Conservation (phyloP, 2,888 invertebrate species). For the Steinernema scapterisci region DNA sequence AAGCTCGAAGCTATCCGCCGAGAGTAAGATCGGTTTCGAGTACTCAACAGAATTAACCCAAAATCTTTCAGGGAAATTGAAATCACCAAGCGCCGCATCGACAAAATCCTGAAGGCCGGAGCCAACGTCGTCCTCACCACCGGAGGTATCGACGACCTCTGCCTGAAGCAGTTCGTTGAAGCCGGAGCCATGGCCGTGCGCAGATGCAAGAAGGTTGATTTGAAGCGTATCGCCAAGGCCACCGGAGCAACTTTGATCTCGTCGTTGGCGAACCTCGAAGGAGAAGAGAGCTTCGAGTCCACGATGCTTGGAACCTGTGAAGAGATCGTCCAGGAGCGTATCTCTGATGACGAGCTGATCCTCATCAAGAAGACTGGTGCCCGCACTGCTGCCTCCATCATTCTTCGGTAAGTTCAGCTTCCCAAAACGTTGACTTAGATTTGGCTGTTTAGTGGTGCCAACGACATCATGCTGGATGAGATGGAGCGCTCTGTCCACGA, state of each 20-base stretch:
- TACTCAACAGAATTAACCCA: not conserved
- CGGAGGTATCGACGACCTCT: constrained; percentile 97
- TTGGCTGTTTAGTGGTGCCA: constrained; percentile 77
- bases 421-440: not conserved
- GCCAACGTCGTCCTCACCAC: constrained; percentile 91
- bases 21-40: constrained; percentile 70
- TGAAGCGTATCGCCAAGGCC: constrained; percentile 97
- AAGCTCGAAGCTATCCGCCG: constrained; percentile 92
- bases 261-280: constrained; percentile 96
- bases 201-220: constrained; percentile 88
- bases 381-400: constrained; percentile 90
- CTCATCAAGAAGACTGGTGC: constrained; percentile 85
- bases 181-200: constrained; percentile 95
- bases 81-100: constrained; percentile 94
- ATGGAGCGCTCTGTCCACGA: constrained; percentile 99
- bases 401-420: constrained; percentile 75
- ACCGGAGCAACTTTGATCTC: constrained; percentile 90
- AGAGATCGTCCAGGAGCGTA: constrained; percentile 80
- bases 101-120: constrained; percentile 89
- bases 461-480: constrained; percentile 98
- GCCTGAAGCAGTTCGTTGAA: constrained; percentile 97
- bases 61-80: too few relatives aligned
- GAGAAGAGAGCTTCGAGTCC: constrained; percentile 92
- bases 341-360: constrained; percentile 96
- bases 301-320: constrained; percentile 87